A percentile compares a stretch with the other conserved stretches of the same genome.
phyloP scores from a whole-genome alignment of 2,888 invertebrate genomes.

The Ectobius pallidus region DNA sequence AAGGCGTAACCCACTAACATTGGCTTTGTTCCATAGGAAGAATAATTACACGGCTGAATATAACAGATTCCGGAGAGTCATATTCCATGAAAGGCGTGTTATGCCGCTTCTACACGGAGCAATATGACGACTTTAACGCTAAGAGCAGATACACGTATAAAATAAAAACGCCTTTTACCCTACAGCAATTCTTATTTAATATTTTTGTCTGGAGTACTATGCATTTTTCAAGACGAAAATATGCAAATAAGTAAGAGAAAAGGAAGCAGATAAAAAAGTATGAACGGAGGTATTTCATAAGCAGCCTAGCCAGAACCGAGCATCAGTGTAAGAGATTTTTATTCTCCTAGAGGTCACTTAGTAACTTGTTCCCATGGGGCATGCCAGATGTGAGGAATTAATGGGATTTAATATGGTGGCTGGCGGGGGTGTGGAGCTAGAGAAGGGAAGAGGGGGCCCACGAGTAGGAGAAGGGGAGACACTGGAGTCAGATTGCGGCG shows the following conservation, averaged over 20 bases:
- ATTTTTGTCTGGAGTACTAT: slow-evolving; percentile 27
- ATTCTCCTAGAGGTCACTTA: background rate
- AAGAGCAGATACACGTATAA: slow-evolving; percentile 24
- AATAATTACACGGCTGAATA: background rate
- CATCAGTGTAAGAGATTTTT: slow-evolving; percentile 14
- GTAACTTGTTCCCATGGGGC: slow-evolving; percentile 24
- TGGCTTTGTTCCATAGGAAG: background rate
- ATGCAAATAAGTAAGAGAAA: slow-evolving; percentile 23
- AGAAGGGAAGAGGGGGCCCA: background rate
- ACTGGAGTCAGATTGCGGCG: background rate
- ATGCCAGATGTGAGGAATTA: slow-evolving; percentile 29
- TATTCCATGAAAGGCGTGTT: background rate
- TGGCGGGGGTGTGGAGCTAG: background rate
- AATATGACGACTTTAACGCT: background rate
- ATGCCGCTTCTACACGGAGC: background rate
- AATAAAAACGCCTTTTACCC: slow-evolving; percentile 28
- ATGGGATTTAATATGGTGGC: slow-evolving; percentile 20
- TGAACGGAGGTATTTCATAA: slow-evolving; percentile 13
- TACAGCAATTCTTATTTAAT: slow-evolving; percentile 23
- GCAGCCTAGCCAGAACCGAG: background rate
- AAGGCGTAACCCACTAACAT: background rate
- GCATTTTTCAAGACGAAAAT: slow-evolving; percentile 31
- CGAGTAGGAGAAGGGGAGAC: too few species aligned
- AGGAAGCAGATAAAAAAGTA: background rate
- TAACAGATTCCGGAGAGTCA: background rate